Base-by-base conservation (phyloP, 2,888 invertebrate species). In the Anticlea derivata region DNA sequence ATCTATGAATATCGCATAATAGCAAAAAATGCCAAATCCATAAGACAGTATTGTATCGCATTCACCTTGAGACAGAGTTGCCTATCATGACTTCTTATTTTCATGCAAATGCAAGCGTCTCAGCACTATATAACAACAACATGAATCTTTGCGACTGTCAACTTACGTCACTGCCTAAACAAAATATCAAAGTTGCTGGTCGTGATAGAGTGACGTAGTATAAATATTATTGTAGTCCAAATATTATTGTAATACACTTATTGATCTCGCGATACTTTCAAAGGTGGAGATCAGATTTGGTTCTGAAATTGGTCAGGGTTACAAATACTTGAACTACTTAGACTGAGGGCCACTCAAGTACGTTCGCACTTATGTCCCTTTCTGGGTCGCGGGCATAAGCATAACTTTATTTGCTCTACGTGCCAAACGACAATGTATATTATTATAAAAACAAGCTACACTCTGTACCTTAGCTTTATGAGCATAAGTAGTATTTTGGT, bases 401-500 rank as follows among this genome's bases (percentile, higher is more conserved):
- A 50, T 50, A 41, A 50, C 51, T 56, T 50, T 58, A 54, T 61
- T 61, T 55, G 54, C 40, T 45, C 8, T 39, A 45, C 61, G 58
- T 55, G 52, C 23, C 31, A 48, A 47, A 40, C 46, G 38, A 45
- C 46, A 46, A 52, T 41, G 40, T 29, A 34, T 49, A 50, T 43
- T 44, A 26, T 40, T 8, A 45, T 24, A 5, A 26, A 11, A 27
- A 23, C n/a, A 2, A 24, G 8, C 11, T 7, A 40, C 11, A 48
- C 24, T 39, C 30, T 40, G 38, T 35, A 44, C 48, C 30, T 35
- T 48, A 48, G 8, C 7, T 3, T 6, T 6, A 5, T 48, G 8
- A 6, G 13, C 24, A 34, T 49, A 56, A 30, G 35, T 31, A 34
- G 7, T 37, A 40, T 17, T 43, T 50, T 56, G n/a, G 30, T 27